Conservation (phyloP, 2,113 vertebrate species). For the Phylloscopus trochilus region DNA sequence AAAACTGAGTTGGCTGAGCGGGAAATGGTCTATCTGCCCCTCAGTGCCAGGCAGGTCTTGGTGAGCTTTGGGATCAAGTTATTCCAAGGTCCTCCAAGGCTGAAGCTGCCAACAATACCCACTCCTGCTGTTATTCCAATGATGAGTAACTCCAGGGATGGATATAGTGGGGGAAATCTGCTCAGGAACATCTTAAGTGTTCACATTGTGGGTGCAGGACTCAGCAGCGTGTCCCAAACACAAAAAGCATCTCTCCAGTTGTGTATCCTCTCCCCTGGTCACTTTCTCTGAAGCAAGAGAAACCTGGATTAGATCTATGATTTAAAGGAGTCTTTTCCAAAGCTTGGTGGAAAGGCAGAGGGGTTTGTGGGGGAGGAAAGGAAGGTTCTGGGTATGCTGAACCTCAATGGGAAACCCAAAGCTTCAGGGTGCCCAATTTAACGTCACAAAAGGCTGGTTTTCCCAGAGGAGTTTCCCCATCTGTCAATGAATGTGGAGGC, state of each 20-base stretch:
- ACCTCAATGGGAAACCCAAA: not conserved
- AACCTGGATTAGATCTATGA: not conserved
- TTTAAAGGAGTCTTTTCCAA: not conserved
- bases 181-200: not conserved
- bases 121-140: not conserved
- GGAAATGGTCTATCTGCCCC: not conserved
- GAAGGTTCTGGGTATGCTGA: not conserved
- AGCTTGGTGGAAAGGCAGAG: not conserved
- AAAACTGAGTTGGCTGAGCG: not conserved
- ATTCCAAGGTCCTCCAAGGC: not conserved
- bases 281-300: not conserved
- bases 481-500: not conserved
- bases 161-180: not conserved
- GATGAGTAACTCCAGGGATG: not conserved
- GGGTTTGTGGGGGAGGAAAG: fast-evolving
- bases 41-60: not conserved
- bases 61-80: not conserved
- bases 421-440: not conserved
- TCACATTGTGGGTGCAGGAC: not conserved
- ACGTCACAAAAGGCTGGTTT: not conserved
- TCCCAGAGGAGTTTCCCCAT: not conserved
- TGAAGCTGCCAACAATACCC: not conserved
- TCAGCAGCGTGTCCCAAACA: not conserved
- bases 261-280: not conserved
- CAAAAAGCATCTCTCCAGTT: not conserved